phyloP scores from a whole-genome alignment of 2,113 vertebrate species.

The Muntiacus reevesi region DNA sequence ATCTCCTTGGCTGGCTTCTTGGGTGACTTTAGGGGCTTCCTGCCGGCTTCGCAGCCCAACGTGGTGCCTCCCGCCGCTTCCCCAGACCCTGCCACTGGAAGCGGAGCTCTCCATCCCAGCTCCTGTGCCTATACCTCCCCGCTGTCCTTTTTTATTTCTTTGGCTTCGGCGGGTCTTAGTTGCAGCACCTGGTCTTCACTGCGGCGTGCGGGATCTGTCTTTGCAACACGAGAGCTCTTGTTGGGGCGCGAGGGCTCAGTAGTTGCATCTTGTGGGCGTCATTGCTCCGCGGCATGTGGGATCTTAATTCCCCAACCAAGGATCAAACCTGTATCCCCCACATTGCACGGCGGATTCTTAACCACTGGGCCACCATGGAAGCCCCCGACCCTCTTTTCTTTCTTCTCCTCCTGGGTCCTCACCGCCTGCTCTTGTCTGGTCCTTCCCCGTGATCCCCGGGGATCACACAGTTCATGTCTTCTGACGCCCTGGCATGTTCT shows the following conservation, averaged over 20 bases:
- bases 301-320: not conserved
- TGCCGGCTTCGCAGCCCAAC: accelerated
- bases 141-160: not conserved
- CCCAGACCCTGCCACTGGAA: not conserved
- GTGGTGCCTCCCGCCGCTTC: not conserved
- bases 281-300: not conserved
- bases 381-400: not conserved
- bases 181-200: not conserved
- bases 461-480: accelerated
- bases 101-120: not conserved
- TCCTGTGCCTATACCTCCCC: accelerated
- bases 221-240: not conserved
- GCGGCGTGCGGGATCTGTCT: accelerated
- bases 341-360: not conserved
- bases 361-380: not conserved
- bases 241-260: not conserved
- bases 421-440: not conserved
- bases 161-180: not conserved
- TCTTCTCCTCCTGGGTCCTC: not conserved
- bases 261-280: accelerated
- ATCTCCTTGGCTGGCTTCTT: not conserved
- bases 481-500: accelerated
- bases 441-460: not conserved
- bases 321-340: not conserved
- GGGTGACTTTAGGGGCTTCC: not conserved